Evolutionary conservation across 2,797 vertebrate genomes (phyloP), one percentile per base, ranked within the genome.

Genomic region (Tenualosa thibaudeaui): DNA sequence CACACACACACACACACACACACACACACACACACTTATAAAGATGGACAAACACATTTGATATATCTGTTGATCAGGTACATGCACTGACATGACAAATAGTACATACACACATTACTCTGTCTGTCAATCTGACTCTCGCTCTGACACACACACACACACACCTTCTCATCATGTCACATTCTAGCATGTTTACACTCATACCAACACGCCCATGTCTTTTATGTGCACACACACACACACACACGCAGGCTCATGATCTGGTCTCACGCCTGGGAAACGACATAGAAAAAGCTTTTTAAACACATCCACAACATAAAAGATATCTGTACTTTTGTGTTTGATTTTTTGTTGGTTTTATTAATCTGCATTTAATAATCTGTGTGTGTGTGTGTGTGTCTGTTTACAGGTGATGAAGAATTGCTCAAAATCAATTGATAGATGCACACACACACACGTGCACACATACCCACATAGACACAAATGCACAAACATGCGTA

Each of bases 401-500:
- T 81, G 62, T 31, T 86, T 84, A 60, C 89, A 91, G 90, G 86
- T 91, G 94, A 92, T 0, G 89, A 86, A 17, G 93, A 92, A 3
- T 89, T 94, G 40, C 91, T 93, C 81, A 75, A 84, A 1, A 51
- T 86, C 51, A 93, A 87, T 83, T 93, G 87, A 94, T 17, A 60
- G 5, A 17, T 86, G 37, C 37, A 43, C 37, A 43, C 68, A 40
- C 31, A 15, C 26, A 13, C 65, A 15, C 3, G 31, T 2, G 31
- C 65, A 31, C 26, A 31, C 65, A 37, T 12, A 71, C 24, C 2
- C 65, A 31, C 26, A 71, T 26, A 71, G 6, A 37, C 65, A 71
- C 65, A 71, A n/a, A 65, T 12, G 6, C 62, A 24, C 31, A 31
- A 31, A 31, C 31, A 31, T n/a, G 26, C 24, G 13, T 31, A 31